A percentile compares a stretch with the other conserved stretches of the same genome.
phyloP scores from a whole-genome alignment of 2,797 vertebrate species.

The Sylvilagus floridanus region DNA sequence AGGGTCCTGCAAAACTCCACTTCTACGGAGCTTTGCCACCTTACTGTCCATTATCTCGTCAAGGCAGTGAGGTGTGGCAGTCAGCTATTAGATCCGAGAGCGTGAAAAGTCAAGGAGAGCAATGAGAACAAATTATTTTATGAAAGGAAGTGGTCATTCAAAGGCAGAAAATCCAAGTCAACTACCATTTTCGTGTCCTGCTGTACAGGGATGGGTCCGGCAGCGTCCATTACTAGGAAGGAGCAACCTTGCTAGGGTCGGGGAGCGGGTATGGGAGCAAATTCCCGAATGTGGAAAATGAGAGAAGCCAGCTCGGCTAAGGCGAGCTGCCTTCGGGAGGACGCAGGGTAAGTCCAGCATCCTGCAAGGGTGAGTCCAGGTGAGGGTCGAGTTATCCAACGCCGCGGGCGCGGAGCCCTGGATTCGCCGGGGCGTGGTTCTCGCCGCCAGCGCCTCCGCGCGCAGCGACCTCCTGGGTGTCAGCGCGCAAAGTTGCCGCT shows the following conservation, averaged over 20 bases:
- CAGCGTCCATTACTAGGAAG: constrained; percentile 15
- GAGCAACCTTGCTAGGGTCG: neutral
- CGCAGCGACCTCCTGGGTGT: constrained; percentile 50
- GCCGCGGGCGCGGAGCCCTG: neutral
- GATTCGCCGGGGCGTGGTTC: neutral
- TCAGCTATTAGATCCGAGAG: constrained; percentile 51
- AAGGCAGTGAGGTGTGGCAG: neutral
- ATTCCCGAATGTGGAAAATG: neutral
- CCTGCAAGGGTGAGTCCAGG: constrained; percentile 38
- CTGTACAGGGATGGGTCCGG: constrained; percentile 3
- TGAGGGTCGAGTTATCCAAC: constrained; percentile 5
- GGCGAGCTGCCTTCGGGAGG: neutral
- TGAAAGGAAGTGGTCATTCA: constrained; percentile 37
- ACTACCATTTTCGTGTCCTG: constrained; percentile 18
- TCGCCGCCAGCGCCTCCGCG: neutral
- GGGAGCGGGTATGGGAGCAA: neutral
- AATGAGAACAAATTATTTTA: constrained; percentile 38
- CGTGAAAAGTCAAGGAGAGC: constrained; percentile 10
- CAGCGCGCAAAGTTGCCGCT: constrained; percentile 81
- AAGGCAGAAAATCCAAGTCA: constrained; percentile 60
- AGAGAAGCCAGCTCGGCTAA: neutral
- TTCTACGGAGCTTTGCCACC: neutral
- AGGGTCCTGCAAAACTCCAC: neutral
- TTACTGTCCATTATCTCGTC: constrained; percentile 29
- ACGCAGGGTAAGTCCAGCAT: neutral